These are phyloP conservation scores for Ashinkailepas kermadecensis DNA, from an alignment of 2,888 invertebrate genomes.

Conservation along the genomic window DNA sequence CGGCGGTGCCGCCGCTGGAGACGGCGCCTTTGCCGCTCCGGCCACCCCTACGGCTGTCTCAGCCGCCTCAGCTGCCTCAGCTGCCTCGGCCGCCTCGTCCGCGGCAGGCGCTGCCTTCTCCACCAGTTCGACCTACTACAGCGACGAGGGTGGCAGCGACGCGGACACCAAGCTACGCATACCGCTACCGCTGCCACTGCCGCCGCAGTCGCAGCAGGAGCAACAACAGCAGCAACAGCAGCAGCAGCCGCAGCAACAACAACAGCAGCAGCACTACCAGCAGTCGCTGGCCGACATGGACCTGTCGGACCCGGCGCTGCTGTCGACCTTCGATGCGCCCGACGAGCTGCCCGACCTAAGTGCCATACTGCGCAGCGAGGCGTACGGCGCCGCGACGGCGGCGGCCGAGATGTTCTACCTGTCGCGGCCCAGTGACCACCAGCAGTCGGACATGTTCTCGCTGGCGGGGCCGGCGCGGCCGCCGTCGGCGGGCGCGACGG, in stretches of 20 bases:
- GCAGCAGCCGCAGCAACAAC: no score
- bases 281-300: constrained; percentile 11
- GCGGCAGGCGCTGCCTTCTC: not conserved
- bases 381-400: not conserved
- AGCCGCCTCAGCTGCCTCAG: not conserved
- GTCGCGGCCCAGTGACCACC: not conserved
- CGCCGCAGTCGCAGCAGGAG: no score
- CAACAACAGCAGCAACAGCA: no score
- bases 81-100: not conserved
- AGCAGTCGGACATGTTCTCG: not conserved
- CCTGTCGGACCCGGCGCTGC: not conserved
- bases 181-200: no score
- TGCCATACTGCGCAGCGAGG: not conserved
- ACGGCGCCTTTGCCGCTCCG: not conserved
- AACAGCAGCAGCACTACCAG: not conserved
- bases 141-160: not conserved
- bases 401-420: not conserved
- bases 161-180: no score
- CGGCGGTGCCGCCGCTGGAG: not conserved
- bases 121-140: not conserved
- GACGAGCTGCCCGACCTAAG: not conserved
- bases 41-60: not conserved
- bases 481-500: not conserved
- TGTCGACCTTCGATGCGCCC: not conserved
- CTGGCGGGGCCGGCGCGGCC: not conserved